Conservation (phyloP, 37 sponge, comb jelly and placozoan genomes). For the Petrosia ficiformis region DNA sequence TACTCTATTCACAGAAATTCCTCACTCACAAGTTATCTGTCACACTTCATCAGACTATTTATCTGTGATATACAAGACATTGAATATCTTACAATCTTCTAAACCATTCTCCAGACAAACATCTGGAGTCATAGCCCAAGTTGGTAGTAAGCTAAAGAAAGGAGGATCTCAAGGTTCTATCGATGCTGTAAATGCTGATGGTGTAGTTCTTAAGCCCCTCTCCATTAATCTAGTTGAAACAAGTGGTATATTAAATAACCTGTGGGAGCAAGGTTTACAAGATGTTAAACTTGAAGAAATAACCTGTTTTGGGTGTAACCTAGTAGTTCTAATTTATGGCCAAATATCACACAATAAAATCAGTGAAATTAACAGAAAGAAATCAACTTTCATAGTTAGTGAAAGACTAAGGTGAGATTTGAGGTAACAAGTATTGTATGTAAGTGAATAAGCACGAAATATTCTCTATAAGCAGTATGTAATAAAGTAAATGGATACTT, state of each 20-base stretch:
- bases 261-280: slow-evolving; percentile 24
- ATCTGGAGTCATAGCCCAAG: neutral
- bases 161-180: slow-evolving; percentile 1
- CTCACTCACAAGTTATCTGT: neutral
- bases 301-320: slow-evolving; percentile 46
- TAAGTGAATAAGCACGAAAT: too few species aligned
- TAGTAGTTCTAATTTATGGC: slow-evolving; percentile 58
- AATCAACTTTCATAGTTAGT: too few species aligned
- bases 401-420: too few species aligned
- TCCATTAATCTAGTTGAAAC: slow-evolving; percentile 28
- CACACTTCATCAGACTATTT: neutral
- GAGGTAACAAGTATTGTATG: too few species aligned
- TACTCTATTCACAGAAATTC: neutral
- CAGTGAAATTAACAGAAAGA: too few species aligned
- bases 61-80: neutral
- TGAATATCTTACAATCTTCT: neutral
- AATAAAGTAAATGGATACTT: too few species aligned
- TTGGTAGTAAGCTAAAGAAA: neutral
- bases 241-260: slow-evolving; percentile 17
- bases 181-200: slow-evolving; percentile 7
- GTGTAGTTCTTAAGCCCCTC: slow-evolving; percentile 38
- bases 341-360: too few species aligned
- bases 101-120: neutral
- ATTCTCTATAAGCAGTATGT: too few species aligned
- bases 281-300: slow-evolving; percentile 43